Percentiles rank a stretch among this genome's conserved stretches.
Conservation (phyloP, 2,888 invertebrate genomes). For the Erannis defoliaria region DNA sequence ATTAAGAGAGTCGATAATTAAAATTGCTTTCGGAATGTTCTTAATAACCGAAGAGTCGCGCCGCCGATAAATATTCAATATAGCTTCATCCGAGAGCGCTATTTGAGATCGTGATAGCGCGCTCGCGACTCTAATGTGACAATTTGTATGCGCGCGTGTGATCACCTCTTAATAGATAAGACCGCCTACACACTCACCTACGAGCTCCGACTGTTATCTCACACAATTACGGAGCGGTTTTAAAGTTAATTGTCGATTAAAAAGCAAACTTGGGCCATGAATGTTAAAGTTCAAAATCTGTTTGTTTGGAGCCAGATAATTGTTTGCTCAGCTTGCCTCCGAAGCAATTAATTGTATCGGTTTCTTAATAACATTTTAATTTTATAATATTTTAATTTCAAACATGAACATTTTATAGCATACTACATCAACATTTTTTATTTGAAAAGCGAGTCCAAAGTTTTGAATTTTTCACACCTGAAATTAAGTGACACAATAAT, state of each 20-base stretch:
- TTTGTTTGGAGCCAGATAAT: constrained; percentile 12
- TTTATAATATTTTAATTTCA: constrained; percentile 14
- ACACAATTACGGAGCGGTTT: constrained; percentile 33
- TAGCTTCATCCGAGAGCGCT: constrained; percentile 71
- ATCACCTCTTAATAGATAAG: constrained; percentile 66
- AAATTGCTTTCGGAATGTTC: constrained; percentile 22
- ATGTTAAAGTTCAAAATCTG: constrained; percentile 27
- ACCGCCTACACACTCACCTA: constrained; percentile 58
- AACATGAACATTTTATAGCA: constrained; percentile 7
- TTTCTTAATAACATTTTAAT: constrained; percentile 17
- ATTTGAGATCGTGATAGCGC: constrained; percentile 71
- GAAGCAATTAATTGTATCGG: constrained; percentile 18
- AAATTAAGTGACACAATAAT: no score
- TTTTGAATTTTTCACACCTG: no score
- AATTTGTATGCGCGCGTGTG: constrained; percentile 79
- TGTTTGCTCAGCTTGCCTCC: constrained; percentile 22
- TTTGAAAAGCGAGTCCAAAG: neutral
- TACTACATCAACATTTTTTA: neutral
- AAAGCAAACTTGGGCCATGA: constrained; percentile 19
- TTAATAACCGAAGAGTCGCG: constrained; percentile 11
- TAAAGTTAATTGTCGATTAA: constrained; percentile 25
- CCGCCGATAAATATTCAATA: constrained; percentile 64
- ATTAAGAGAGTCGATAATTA: constrained; percentile 20
- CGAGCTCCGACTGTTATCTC: constrained; percentile 45
- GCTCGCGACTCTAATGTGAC: constrained; percentile 67